phyloP scores from a whole-genome alignment of 1,140 invertebrate genomes.

The Ostrea denselamellosa region DNA sequence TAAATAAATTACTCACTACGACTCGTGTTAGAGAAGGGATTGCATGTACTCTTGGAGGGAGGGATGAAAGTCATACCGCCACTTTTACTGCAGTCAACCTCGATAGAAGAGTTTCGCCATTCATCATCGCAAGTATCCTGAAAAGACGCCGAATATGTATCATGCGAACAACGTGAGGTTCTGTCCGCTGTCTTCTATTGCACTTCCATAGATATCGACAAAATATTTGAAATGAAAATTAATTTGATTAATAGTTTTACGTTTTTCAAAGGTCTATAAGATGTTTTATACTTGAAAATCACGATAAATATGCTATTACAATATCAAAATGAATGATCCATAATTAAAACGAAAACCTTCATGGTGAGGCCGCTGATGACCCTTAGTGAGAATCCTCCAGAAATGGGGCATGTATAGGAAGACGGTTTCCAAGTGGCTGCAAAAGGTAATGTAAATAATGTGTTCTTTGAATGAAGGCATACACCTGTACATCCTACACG shows the following conservation, averaged over 20 bases:
- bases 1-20: not conserved
- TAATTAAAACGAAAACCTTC: not conserved
- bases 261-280: too few relatives aligned
- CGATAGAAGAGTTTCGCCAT: constrained; percentile 16
- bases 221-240: too few relatives aligned
- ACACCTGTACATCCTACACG: too few relatives aligned
- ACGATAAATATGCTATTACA: too few relatives aligned
- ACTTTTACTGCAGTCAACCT: constrained; percentile 18
- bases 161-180: too few relatives aligned
- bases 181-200: too few relatives aligned
- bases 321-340: not conserved
- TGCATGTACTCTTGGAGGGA: not conserved
- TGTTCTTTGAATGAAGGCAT: too few relatives aligned
- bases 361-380: constrained; percentile 19
- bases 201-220: too few relatives aligned
- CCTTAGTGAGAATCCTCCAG: not conserved
- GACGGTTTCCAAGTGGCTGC: constrained; percentile 19
- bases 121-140: constrained; percentile 24
- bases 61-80: constrained; percentile 3
- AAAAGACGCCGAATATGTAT: not conserved
- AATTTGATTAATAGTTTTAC: too few relatives aligned
- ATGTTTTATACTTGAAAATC: too few relatives aligned
- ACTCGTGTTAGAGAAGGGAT: constrained; percentile 3
- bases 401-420: not conserved
- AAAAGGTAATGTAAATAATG: not conserved